phyloP scores from a whole-genome alignment of 2,888 invertebrate genomes.

The Drosophila demipolita region DNA sequence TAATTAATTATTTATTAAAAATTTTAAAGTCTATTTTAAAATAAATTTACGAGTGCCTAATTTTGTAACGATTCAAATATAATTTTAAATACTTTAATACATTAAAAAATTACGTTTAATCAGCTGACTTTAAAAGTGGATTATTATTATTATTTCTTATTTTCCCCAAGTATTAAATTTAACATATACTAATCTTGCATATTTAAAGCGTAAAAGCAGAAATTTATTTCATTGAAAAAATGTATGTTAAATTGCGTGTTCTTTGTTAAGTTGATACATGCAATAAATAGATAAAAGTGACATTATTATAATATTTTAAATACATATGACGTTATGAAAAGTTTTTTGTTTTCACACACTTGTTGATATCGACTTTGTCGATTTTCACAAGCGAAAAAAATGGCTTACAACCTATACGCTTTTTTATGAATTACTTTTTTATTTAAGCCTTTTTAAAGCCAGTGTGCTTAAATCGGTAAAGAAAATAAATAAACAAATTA shows the following conservation, averaged over 20 bases:
- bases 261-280: not conserved
- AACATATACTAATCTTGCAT: conserved; percentile 8
- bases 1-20: not conserved
- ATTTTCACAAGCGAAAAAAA: not conserved
- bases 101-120: no score
- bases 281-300: not conserved
- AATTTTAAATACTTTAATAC: not conserved
- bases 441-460: not conserved
- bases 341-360: not conserved
- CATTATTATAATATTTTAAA: not conserved
- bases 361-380: not conserved
- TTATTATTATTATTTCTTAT: not conserved
- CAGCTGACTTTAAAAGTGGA: not conserved
- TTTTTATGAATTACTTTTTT: not conserved
- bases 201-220: conserved; percentile 25
- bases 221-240: conserved; percentile 29
- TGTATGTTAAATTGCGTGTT: conserved; percentile 12
- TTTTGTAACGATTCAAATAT: not conserved
- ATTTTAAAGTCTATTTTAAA: not conserved
- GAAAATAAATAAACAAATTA: not conserved
- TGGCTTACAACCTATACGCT: not conserved
- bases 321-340: not conserved
- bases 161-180: not conserved
- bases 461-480: not conserved
- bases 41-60: not conserved